A percentile compares a stretch with the other conserved stretches of the same genome.
Evolutionary conservation across 1,140 invertebrate species (phyloP).

Genomic region (Lethocerus indicus): DNA sequence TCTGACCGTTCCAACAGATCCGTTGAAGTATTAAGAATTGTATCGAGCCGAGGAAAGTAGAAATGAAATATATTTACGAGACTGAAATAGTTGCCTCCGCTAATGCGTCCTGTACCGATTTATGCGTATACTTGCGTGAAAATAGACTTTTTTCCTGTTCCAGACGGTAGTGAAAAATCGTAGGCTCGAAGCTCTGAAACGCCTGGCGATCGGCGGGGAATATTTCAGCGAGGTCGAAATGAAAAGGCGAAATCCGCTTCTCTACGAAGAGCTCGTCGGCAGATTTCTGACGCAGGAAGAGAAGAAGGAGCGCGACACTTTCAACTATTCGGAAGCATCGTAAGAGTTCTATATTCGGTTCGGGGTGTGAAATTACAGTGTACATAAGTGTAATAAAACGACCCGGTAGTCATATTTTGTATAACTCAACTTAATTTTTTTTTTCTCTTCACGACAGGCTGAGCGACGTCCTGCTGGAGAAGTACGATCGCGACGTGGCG

Average conservation of each 20-base stretch:
- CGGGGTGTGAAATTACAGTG: too few species aligned
- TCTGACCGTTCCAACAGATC: too few species aligned
- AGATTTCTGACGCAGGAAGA: conserved; percentile 65
- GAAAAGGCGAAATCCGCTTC: conserved; percentile 73
- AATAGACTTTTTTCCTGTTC: conserved; percentile 1
- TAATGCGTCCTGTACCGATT: too few species aligned
- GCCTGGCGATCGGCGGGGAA: conserved; percentile 44
- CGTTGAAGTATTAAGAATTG: too few species aligned
- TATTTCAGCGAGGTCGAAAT: conserved; percentile 88
- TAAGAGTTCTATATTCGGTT: too few species aligned
- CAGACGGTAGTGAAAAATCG: conserved; percentile 55
- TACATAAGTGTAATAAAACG: background rate
- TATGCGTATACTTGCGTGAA: too few species aligned
- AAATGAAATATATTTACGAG: too few species aligned
- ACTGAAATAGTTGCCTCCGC: too few species aligned
- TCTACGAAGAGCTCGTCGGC: conserved; percentile 78
- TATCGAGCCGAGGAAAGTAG: too few species aligned
- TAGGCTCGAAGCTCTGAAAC: conserved; percentile 63
- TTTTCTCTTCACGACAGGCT: background rate
- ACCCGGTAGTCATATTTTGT: background rate
- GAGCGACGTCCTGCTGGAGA: background rate
- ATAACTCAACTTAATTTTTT: background rate
- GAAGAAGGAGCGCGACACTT: conserved; percentile 26
- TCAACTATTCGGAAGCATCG: background rate
- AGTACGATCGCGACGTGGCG: too few species aligned